These are phyloP conservation scores for Salminus brasiliensis DNA, from an alignment of 2,113 vertebrate species.

Conservation along the genomic window DNA sequence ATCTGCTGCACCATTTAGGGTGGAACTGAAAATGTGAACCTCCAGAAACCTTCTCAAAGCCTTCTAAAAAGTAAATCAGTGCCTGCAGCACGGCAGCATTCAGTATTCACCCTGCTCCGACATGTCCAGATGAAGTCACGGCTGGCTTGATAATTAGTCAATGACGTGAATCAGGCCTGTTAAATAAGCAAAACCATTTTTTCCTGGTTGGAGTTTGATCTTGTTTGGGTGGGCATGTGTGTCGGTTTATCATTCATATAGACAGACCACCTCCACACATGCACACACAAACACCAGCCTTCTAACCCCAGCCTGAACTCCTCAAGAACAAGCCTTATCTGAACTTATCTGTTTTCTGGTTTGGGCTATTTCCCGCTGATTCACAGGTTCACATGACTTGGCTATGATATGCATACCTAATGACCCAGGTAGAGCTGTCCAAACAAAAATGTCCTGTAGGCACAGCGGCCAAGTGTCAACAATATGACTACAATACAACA, in stretches of 20 bases:
- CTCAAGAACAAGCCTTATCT: background rate
- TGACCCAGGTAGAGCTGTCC: background rate
- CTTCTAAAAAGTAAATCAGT: too few relatives aligned
- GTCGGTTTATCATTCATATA: background rate
- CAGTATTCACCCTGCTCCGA: too few relatives aligned
- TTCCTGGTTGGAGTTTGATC: background rate
- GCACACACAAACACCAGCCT: background rate
- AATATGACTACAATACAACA: background rate
- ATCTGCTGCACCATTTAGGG: too few relatives aligned
- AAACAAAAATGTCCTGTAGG: background rate
- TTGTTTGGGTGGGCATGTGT: background rate
- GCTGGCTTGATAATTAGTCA: background rate
- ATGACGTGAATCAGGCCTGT: background rate
- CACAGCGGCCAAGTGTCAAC: background rate
- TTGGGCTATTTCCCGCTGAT: background rate
- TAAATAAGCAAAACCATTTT: background rate
- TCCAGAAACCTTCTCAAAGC: too few relatives aligned
- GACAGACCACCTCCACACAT: background rate
- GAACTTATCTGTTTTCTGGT: background rate
- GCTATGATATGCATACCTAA: background rate
- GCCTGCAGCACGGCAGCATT: too few relatives aligned
- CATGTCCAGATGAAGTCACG: background rate
- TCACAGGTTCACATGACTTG: background rate
- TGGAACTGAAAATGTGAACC: too few relatives aligned
- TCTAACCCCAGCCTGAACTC: background rate